phyloP scores from a whole-genome alignment of 2,888 invertebrate species.

The Trissolcus japonicus region DNA sequence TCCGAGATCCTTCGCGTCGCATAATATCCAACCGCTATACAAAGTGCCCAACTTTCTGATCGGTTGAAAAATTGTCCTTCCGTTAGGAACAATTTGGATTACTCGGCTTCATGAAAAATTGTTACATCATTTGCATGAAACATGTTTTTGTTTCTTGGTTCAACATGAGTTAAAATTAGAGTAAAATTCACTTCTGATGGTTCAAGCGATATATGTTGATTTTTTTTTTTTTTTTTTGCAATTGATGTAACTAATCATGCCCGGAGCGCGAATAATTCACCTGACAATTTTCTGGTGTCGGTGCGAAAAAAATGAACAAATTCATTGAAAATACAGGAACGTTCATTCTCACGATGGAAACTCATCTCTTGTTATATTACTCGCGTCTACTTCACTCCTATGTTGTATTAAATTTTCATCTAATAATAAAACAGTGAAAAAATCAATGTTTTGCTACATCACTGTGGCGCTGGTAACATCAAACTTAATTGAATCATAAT shows the following conservation, averaged over 20 bases:
- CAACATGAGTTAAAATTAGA: too few relatives aligned
- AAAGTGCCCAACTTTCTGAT: too few relatives aligned
- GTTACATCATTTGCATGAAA: too few relatives aligned
- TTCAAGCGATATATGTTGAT: too few relatives aligned
- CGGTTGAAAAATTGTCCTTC: too few relatives aligned
- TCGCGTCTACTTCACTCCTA: constrained; percentile 11
- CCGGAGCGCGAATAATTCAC: constrained; percentile 1
- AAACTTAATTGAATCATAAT: constrained; percentile 17
- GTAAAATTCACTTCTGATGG: too few relatives aligned
- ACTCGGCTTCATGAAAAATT: too few relatives aligned
- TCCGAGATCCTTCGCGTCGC: too few relatives aligned
- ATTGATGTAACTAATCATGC: background rate
- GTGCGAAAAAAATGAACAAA: constrained; percentile 1
- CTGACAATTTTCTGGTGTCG: constrained; percentile 7
- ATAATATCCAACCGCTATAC: too few relatives aligned
- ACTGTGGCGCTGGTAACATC: constrained; percentile 9
- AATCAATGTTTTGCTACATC: constrained; percentile 36
- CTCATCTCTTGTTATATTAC: constrained; percentile 11
- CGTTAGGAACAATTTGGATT: too few relatives aligned
- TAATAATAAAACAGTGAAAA: constrained; percentile 41
- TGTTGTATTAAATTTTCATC: constrained; percentile 42
- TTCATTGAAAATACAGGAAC: constrained; percentile 1
- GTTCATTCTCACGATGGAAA: constrained; percentile 24
- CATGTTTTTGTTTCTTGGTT: too few relatives aligned
- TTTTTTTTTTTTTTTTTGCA: background rate